A percentile compares a stretch with the other conserved stretches of the same genome.
Evolutionary conservation across 2,797 vertebrate genomes (phyloP).

Genomic region (Diplodus puntazzo): DNA sequence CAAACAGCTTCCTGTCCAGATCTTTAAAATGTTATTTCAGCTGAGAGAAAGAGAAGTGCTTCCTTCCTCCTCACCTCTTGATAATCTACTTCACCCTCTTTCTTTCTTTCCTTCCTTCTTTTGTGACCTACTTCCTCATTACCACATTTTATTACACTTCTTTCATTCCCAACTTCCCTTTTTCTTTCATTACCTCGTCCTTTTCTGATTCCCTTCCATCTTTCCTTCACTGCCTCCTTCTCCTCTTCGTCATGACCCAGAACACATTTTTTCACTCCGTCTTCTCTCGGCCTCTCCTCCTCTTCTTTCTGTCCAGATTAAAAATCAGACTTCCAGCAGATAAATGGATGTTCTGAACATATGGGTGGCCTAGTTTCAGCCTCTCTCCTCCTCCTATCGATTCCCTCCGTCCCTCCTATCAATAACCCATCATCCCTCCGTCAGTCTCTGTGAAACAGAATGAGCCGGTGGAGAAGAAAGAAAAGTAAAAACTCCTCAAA

Average conservation of each 20-base stretch:
- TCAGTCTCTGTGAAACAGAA: slow-evolving; percentile 44
- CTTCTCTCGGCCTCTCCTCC: slow-evolving; percentile 5
- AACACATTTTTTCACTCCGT: not conserved
- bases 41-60: not conserved
- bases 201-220: not conserved
- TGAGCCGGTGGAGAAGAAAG: not conserved
- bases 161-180: not conserved
- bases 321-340: slow-evolving; percentile 34
- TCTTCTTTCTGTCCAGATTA: slow-evolving; percentile 33
- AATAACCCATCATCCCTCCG: slow-evolving; percentile 59
- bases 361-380: slow-evolving; percentile 70
- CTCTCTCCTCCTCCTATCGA: slow-evolving; percentile 67
- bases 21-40: too few relatives aligned
- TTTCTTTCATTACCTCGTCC: too few relatives aligned
- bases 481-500: not conserved
- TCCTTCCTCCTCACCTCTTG: not conserved
- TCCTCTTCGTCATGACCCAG: not conserved
- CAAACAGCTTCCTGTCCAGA: not conserved
- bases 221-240: slow-evolving; percentile 1
- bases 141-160: not conserved
- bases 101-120: not conserved
- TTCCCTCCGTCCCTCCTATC: slow-evolving; percentile 44
- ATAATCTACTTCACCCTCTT: not conserved
- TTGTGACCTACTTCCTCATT: not conserved
- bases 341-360: slow-evolving; percentile 53